Evolutionary conservation across 2,113 vertebrate genomes (phyloP).

Genomic region (Pteropus alecto): DNA sequence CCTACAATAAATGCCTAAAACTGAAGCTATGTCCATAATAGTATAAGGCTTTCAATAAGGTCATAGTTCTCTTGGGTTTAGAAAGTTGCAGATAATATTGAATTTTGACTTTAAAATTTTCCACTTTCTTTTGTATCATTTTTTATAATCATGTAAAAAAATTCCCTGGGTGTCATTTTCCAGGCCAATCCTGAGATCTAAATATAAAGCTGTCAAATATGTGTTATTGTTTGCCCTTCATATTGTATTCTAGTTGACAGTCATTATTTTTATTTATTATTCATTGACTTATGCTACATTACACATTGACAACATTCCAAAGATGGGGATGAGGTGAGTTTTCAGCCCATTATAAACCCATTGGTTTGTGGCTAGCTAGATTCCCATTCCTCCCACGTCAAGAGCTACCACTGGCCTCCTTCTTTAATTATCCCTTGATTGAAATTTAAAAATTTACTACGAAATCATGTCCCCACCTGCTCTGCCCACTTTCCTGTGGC

Average conservation of each 20-base stretch:
- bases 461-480: background rate
- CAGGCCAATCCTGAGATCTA: background rate
- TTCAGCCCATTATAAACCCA: background rate
- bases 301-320: background rate
- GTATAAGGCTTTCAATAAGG: background rate
- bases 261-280: background rate
- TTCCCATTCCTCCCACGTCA: background rate
- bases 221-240: background rate
- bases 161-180: background rate
- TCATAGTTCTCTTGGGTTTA: background rate
- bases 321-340: background rate
- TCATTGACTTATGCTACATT: background rate
- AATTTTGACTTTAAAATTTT: conserved; percentile 40
- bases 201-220: background rate
- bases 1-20: background rate
- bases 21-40: conserved; percentile 7
- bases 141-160: background rate
- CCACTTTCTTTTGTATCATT: conserved; percentile 13
- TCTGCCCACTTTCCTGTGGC: background rate
- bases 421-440: background rate
- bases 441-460: background rate
- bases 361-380: background rate
- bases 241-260: background rate
- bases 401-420: background rate
- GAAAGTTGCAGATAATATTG: conserved; percentile 16